Evolutionary conservation across 1,140 invertebrate genomes (phyloP), one percentile per base, ranked within the genome.

Genomic region (Aricia agestis): DNA sequence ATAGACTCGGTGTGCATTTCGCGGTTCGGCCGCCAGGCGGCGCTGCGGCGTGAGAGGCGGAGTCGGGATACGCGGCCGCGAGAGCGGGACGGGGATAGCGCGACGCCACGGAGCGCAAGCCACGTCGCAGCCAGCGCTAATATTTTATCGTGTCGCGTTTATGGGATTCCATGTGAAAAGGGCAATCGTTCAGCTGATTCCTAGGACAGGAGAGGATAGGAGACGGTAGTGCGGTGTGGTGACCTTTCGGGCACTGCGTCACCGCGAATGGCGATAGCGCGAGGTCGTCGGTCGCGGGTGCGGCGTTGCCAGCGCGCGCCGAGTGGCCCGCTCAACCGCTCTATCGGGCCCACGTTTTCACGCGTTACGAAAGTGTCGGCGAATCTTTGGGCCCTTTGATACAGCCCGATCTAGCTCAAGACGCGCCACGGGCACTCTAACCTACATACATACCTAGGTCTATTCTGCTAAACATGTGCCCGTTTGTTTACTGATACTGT

Each of bases 281-380:
- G 87, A 89, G 83, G 88, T 89, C 86, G 86, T 86, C 84, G 87
- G 84, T 86, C 85, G 80, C 75, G 78, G 58, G 80, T 73, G 86
- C 86, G 85, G 73, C 82, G 87, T 90, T 90, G 87, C 87, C 81
- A 86, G 82, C 79, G 74, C 84, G 74, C 66, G 73, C 81, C 75
- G 78, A 74, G 82, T 79, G 58, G 45, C 25, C 25, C 17, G 52
- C 36, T 31, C 6, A 59, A 57, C 25, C 17, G 52, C 36, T 31
- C 6, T 68, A 57, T 82, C 76, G 77, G 71, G 81, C 80, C 84
- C 84, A 84, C 80, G 82, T 85, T 81, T 81, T 77, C 75, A 82
- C 78, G 78, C 80, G 82, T 87, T 85, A 84, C 84, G 82, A 86
- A 84, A 88, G 85, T 80, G 77, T 80, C 82, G 82, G 81, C 80